phyloP scores from a whole-genome alignment of 1,140 invertebrate genomes.

The Rhopalosiphum maidis region DNA sequence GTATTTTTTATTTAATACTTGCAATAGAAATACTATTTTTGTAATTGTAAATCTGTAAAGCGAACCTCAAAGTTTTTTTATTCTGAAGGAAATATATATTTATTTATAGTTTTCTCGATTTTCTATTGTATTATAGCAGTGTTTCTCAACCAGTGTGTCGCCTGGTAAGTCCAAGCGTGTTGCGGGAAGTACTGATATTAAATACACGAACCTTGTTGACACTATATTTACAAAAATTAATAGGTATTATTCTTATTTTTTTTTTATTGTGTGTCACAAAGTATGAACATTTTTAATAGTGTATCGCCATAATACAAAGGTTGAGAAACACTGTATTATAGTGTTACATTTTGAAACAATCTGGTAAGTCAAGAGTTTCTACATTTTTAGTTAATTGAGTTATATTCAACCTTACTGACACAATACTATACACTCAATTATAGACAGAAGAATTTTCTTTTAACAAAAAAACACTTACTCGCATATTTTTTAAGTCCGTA shows the following conservation, averaged over 20 bases:
- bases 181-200: too few relatives aligned
- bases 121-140: background rate
- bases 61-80: background rate
- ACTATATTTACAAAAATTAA: too few relatives aligned
- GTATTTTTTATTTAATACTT: background rate
- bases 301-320: too few relatives aligned
- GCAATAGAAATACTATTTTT: background rate
- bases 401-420: too few relatives aligned
- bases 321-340: background rate
- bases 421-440: too few relatives aligned
- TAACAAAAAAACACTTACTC: constrained; percentile 57
- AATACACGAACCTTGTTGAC: too few relatives aligned
- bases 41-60: background rate
- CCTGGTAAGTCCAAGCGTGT: too few relatives aligned
- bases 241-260: too few relatives aligned
- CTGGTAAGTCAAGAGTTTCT: background rate
- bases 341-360: background rate
- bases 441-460: background rate
- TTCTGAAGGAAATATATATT: background rate
- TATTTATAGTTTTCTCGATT: background rate
- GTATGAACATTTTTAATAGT: too few relatives aligned
- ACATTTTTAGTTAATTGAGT: background rate
- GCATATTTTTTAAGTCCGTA: constrained; percentile 61
- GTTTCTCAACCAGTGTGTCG: too few relatives aligned
- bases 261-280: too few relatives aligned